A percentile compares a stretch with the other conserved stretches of the same genome.
Conservation (phyloP, 2,113 vertebrate species). For the Platichthys stellatus region DNA sequence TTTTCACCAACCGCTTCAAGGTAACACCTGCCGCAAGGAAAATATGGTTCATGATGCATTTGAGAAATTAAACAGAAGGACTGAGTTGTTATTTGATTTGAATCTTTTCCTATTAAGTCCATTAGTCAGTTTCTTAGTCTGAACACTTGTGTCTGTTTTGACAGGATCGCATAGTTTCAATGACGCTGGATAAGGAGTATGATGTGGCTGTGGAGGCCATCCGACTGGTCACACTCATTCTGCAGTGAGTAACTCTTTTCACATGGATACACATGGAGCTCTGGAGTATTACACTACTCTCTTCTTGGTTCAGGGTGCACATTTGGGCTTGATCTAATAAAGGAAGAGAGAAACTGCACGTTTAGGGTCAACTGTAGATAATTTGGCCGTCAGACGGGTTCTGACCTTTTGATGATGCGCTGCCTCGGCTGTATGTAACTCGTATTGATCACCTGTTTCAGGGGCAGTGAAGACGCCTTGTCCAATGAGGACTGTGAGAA, state of each 20-base stretch:
- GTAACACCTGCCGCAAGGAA: constrained; percentile 72
- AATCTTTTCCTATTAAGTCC: not conserved
- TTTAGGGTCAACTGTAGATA: no score
- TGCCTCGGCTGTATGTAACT: not conserved
- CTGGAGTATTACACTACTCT: not conserved
- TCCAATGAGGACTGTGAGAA: constrained; percentile 99
- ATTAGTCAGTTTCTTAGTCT: not conserved
- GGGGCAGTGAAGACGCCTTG: constrained; percentile 97
- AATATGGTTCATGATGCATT: not conserved
- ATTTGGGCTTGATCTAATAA: no score
- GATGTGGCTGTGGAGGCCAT: constrained; percentile 99
- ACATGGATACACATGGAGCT: no score
- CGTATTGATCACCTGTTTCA: constrained; percentile 72
- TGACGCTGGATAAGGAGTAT: constrained; percentile 99
- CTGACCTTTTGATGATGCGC: not conserved
- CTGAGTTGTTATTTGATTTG: not conserved
- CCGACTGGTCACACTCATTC: constrained; percentile 95
- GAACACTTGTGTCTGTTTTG: constrained; percentile 40
- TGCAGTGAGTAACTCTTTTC: constrained; percentile 88
- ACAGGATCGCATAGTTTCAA: constrained; percentile 98
- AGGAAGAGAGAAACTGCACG: no score
- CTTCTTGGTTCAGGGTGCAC: not conserved
- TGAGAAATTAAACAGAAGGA: no score
- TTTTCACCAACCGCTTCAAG: constrained; percentile 99
- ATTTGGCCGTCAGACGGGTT: no score